These are phyloP conservation scores for Drosophila paranaensis DNA, from an alignment of 2,888 invertebrate genomes.

Conservation along the genomic window DNA sequence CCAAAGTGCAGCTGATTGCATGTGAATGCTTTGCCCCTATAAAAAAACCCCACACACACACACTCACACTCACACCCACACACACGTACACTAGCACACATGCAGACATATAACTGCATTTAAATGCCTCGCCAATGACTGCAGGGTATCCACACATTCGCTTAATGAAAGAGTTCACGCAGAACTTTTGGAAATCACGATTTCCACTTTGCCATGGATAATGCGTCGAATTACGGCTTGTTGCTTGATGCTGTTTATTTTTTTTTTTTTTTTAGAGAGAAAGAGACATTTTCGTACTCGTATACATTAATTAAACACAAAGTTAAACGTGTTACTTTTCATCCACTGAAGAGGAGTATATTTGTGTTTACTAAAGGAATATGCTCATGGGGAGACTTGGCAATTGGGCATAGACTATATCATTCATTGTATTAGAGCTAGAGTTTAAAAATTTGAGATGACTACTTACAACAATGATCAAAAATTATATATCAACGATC, in stretches of 20 bases:
- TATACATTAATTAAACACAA: slow-evolving; percentile 9
- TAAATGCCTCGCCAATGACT: slow-evolving; percentile 37
- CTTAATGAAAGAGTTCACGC: slow-evolving; percentile 16
- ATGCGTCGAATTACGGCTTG: not conserved
- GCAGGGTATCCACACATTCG: slow-evolving; percentile 5
- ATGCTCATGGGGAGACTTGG: too few species aligned
- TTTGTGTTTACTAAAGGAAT: too few species aligned
- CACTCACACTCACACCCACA: too few species aligned
- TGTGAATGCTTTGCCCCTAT: slow-evolving; percentile 41
- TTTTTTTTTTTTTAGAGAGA: slow-evolving; percentile 2
- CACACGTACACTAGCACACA: not conserved
- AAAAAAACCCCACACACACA: slow-evolving; percentile 21
- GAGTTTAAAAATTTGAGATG: too few species aligned
- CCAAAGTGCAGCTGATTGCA: slow-evolving; percentile 45
- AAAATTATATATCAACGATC: too few species aligned
- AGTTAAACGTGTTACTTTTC: slow-evolving; percentile 7
- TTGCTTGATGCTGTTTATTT: not conserved
- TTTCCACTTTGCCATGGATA: slow-evolving; percentile 6
- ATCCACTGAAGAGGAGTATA: not conserved
- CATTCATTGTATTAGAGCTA: too few species aligned
- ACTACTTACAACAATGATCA: too few species aligned
- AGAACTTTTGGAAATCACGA: slow-evolving; percentile 13
- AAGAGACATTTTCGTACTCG: not conserved
- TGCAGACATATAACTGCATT: slow-evolving; percentile 3
- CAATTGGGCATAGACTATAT: too few species aligned